phyloP scores from a whole-genome alignment of 2,797 vertebrate genomes.

The Platyrinchus mystaceus region DNA sequence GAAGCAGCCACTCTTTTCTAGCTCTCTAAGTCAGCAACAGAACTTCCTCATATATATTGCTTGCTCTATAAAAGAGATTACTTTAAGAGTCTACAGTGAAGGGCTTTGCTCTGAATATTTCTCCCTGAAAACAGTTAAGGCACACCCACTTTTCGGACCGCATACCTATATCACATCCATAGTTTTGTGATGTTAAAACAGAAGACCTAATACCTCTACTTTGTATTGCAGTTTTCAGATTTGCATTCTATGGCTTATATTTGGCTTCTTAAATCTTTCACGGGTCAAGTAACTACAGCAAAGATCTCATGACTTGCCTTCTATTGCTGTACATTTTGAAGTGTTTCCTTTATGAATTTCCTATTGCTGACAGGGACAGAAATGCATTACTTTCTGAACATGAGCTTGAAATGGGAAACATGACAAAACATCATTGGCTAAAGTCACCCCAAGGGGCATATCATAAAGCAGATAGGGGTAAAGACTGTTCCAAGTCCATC shows the following conservation, averaged over 20 bases:
- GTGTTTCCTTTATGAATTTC: neutral
- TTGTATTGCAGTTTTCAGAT: neutral
- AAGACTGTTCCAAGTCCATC: constrained; percentile 72
- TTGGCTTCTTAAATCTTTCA: neutral
- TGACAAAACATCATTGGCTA: neutral
- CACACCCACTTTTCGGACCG: neutral
- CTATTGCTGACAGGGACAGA: neutral
- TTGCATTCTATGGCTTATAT: neutral
- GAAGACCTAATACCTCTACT: neutral
- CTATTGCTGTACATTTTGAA: constrained; percentile 2
- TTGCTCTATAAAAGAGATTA: neutral
- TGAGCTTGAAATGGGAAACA: neutral
- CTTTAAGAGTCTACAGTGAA: neutral
- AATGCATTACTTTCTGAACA: neutral
- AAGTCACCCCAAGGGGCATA: neutral
- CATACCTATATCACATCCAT: neutral
- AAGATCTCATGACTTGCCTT: neutral
- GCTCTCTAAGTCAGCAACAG: neutral
- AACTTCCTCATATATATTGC: neutral
- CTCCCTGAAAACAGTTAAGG: constrained; percentile 30
- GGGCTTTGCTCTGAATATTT: neutral
- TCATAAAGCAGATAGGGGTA: neutral
- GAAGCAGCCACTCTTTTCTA: neutral
- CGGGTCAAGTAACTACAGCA: neutral
- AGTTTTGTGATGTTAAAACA: neutral